A percentile compares a stretch with the other conserved stretches of the same genome.
Evolutionary conservation across 2,797 vertebrate genomes (phyloP).

Genomic region (Pantherophis alleghaniensis): DNA sequence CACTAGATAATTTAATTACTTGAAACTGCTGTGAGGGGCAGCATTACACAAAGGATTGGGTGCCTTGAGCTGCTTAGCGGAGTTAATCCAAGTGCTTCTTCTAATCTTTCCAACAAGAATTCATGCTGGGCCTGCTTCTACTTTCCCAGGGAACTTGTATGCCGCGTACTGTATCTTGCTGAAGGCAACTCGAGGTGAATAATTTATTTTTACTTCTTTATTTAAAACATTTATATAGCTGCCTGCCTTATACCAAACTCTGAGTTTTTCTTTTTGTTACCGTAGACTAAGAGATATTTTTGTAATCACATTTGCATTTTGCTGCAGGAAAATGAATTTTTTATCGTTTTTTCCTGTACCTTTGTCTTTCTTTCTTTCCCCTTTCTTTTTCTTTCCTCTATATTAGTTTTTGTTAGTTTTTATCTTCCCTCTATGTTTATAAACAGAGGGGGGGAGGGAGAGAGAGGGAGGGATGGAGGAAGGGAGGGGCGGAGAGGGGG

Average conservation of each 20-base stretch:
- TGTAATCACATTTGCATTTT: not conserved
- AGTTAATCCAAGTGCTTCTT: not conserved
- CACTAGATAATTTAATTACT: not conserved
- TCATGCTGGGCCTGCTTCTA: not conserved
- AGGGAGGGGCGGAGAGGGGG: too few relatives aligned
- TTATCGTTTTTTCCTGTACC: not conserved
- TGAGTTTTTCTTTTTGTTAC: not conserved
- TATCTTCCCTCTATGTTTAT: not conserved
- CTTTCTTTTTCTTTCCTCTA: not conserved
- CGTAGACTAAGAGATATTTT: not conserved
- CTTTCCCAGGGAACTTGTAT: not conserved
- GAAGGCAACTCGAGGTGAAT: too few relatives aligned
- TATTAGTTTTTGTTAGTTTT: not conserved
- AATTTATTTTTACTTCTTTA: too few relatives aligned
- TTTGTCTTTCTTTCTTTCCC: not conserved
- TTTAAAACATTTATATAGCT: too few relatives aligned
- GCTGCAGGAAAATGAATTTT: not conserved
- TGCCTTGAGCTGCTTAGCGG: not conserved
- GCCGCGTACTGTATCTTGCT: too few relatives aligned
- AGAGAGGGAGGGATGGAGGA: fast-evolving
- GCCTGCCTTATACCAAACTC: not conserved
- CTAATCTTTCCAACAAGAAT: not conserved
- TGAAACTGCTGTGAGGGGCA: not conserved
- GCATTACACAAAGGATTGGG: not conserved
- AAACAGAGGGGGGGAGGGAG: not conserved